Evolutionary conservation across 2,797 vertebrate genomes (phyloP).

Genomic region (Sebastolobus alascanus): DNA sequence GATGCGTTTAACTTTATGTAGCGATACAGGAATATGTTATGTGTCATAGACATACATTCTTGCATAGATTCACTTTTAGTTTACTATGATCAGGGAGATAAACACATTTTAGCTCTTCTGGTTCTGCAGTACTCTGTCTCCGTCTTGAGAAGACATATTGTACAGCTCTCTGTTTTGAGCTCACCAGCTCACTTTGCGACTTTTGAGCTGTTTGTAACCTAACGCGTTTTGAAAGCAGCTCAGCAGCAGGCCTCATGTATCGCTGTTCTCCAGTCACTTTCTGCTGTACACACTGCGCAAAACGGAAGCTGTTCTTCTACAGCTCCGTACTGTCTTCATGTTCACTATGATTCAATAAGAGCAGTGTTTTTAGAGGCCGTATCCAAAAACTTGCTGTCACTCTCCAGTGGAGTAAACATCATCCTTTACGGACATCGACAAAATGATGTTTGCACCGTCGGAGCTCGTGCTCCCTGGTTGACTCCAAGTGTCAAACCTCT

Average conservation of each 20-base stretch:
- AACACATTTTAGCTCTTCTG: neutral
- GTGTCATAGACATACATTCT: neutral
- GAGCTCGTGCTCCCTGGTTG: slow-evolving; percentile 63
- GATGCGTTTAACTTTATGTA: neutral
- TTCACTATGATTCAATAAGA: slow-evolving; percentile 71
- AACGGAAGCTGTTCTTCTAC: slow-evolving; percentile 37
- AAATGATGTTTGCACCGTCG: slow-evolving; percentile 70
- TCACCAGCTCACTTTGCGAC: slow-evolving; percentile 39
- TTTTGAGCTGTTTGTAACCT: slow-evolving; percentile 57
- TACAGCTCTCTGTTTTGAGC: slow-evolving; percentile 52
- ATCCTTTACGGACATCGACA: slow-evolving; percentile 78
- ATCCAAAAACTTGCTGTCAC: slow-evolving; percentile 65
- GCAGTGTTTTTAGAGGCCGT: slow-evolving; percentile 51
- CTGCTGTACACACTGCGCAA: slow-evolving; percentile 35
- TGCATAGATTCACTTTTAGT: neutral
- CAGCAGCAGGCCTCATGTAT: slow-evolving; percentile 65
- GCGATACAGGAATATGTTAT: neutral
- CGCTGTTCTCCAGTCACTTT: slow-evolving; percentile 50
- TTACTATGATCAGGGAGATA: neutral
- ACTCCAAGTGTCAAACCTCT: slow-evolving; percentile 74
- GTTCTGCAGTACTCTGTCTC: neutral
- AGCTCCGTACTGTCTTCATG: slow-evolving; percentile 49
- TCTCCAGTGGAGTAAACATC: slow-evolving; percentile 73
- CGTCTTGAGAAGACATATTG: slow-evolving; percentile 9
- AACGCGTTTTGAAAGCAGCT: slow-evolving; percentile 64